Conservation (phyloP, 2,113 vertebrate species). For the Verasper variegatus region DNA sequence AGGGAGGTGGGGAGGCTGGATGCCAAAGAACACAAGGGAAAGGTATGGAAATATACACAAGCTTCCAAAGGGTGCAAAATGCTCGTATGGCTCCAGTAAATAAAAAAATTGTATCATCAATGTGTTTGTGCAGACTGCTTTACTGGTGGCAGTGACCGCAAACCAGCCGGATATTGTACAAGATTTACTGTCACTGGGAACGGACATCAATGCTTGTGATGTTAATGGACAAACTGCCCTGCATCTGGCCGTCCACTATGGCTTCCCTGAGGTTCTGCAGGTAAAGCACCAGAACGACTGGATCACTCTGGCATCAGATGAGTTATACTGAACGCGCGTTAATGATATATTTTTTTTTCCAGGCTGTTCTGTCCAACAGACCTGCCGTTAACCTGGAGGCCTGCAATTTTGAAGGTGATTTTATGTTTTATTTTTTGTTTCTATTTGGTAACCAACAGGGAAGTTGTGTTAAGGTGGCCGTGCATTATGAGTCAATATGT, state of each 20-base stretch:
- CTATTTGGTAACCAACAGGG: no score
- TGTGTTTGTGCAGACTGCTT: slow-evolving; percentile 82
- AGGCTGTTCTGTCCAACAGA: slow-evolving; percentile 84
- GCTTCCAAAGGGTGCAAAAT: background rate
- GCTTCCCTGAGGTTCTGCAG: slow-evolving; percentile 85
- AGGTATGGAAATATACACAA: slow-evolving; percentile 75
- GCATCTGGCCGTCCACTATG: slow-evolving; percentile 88
- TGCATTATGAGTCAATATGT: no score
- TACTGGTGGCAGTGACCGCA: slow-evolving; percentile 90
- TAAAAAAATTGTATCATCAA: background rate
- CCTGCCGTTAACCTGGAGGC: slow-evolving; percentile 84
- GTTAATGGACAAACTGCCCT: slow-evolving; percentile 89
- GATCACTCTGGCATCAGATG: background rate
- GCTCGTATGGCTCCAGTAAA: background rate
- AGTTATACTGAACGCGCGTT: background rate
- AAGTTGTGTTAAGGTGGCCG: background rate
- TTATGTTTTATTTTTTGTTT: background rate
- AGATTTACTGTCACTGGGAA: slow-evolving; percentile 86
- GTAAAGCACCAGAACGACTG: slow-evolving; percentile 65
- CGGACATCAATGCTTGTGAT: slow-evolving; percentile 87
- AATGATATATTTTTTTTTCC: background rate
- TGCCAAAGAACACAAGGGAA: slow-evolving; percentile 90
- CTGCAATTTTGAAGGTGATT: slow-evolving; percentile 90
- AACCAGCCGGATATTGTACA: slow-evolving; percentile 89
- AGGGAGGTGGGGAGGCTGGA: slow-evolving; percentile 81